A percentile compares a stretch with the other conserved stretches of the same genome.
Conservation (phyloP, 2,113 vertebrate species). For the Pygoscelis adeliae region DNA sequence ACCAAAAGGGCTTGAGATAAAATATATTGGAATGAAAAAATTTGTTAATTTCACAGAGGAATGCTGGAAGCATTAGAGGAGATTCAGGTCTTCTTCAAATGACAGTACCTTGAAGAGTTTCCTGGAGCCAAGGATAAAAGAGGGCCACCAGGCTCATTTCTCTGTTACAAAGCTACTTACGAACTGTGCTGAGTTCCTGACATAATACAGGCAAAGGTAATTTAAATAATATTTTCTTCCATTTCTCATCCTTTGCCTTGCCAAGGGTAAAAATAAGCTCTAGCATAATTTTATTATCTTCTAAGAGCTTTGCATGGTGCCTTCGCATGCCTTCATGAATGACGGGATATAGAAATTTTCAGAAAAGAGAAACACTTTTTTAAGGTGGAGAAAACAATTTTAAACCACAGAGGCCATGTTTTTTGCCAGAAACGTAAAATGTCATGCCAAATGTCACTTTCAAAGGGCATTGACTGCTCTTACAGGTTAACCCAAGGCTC, state of each 20-base stretch:
- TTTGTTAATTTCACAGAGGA: background rate
- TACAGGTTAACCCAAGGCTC: background rate
- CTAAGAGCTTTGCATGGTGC: background rate
- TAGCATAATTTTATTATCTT: background rate
- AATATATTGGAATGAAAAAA: background rate
- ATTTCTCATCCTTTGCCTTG: background rate
- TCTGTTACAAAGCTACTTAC: background rate
- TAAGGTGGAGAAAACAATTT: background rate
- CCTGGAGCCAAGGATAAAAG: background rate
- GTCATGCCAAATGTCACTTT: rapidly evolving
- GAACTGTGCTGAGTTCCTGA: background rate
- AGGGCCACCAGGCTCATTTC: background rate
- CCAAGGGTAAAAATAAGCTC: background rate
- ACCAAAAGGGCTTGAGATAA: background rate
- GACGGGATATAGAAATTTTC: background rate
- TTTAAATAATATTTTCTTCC: background rate
- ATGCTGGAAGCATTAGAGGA: background rate
- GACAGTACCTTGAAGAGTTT: background rate
- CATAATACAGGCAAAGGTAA: background rate
- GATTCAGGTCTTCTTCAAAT: background rate
- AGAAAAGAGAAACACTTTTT: background rate
- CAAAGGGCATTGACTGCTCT: background rate
- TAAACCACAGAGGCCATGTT: rapidly evolving
- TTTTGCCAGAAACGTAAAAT: background rate
- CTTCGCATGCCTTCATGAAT: background rate